Base-by-base conservation (phyloP, 2,113 vertebrate genomes). In the Osmerus eperlanus region DNA sequence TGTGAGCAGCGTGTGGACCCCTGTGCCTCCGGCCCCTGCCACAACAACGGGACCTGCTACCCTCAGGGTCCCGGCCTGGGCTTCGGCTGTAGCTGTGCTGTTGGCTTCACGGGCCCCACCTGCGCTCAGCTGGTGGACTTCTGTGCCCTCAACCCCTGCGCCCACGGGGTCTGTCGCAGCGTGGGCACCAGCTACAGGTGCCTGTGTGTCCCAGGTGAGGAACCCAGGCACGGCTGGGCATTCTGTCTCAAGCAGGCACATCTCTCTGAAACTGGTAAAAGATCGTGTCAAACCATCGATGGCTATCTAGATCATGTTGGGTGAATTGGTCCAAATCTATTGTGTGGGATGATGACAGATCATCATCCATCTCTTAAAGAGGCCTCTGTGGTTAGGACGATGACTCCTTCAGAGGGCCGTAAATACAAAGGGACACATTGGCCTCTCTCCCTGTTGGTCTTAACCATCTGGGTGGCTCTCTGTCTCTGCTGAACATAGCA, bases 171-270 rank as follows among this genome's bases (percentile, higher is more conserved):
- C 28, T 99, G 97, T 78, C 96, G 95, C 87, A 96, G 95, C 1
- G 91, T 96, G 83, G 96, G 96, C 54, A 98, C 95, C 80, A 97
- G 97, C 89, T 99, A 98, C 84, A 96, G 97, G 82, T 99, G 97
- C 79, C 94, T 99, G 77, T 98, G 97, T 53, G 93, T 94, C 56
- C 97, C 97, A 90, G 97, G 97, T 98, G 76, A 87, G 85, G 55
- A 25, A 5, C 25, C 8, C 21, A 65, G 7, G 41, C 41, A 47
- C 7, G 41, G 41, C 41, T 47, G 41, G 41, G 41, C 41, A 11
- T 47, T 2, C 4, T 9, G 5, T 47, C 41, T 11, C 41, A 47
- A 11, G 41, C 41, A 47, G 7, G 41, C 41, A 47, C 41, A 47
- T 47, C 41, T 11, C 41, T 12, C 41, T 47, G 41, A 47, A 47